A percentile compares a stretch with the other conserved stretches of the same genome.
phyloP scores from a whole-genome alignment of 92 coral and sea anemone genomes.

The Umimayanthus kanabou region DNA sequence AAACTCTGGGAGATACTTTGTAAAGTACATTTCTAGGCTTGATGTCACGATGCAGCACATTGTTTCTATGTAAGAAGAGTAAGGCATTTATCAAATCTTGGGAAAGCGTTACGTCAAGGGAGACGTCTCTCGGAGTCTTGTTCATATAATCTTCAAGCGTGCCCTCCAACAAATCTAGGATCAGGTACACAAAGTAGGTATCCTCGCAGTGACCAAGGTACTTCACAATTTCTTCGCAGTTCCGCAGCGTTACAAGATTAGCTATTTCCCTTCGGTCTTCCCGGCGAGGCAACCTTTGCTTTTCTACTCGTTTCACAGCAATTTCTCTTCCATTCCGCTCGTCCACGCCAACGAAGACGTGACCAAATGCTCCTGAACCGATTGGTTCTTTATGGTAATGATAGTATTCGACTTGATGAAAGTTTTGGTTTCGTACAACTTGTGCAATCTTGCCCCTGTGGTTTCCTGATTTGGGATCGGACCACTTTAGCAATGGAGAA shows the following conservation, averaged over 20 bases:
- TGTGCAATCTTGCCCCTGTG: not conserved
- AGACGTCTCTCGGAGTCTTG: not conserved
- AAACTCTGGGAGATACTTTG: conserved; percentile 36
- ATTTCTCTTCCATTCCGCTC: conserved; percentile 46
- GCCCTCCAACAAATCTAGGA: conserved; percentile 50
- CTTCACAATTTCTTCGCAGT: conserved; percentile 46
- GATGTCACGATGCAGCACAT: too few relatives aligned
- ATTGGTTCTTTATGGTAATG: not conserved
- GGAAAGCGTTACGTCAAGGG: conserved; percentile 9
- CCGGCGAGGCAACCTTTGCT: not conserved
- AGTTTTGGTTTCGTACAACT: not conserved
- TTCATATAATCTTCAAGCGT: conserved; percentile 31
- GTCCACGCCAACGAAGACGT: conserved; percentile 37
- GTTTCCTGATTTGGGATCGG: not conserved
- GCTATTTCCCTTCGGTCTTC: conserved; percentile 43
- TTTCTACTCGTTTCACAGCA: conserved; percentile 45
- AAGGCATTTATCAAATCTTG: conserved; percentile 32
- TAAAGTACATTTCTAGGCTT: not conserved
- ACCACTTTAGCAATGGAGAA: conserved; percentile 6
- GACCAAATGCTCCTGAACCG: too few relatives aligned
- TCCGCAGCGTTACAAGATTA: conserved; percentile 30
- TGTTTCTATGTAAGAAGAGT: too few relatives aligned
- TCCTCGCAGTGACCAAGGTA: conserved; percentile 13
- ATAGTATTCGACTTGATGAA: not conserved
- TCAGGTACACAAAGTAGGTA: conserved; percentile 9